Percentiles rank a stretch among this genome's conserved stretches.
Conservation (phyloP, 2,797 vertebrate genomes). For the Coilia nasus region DNA sequence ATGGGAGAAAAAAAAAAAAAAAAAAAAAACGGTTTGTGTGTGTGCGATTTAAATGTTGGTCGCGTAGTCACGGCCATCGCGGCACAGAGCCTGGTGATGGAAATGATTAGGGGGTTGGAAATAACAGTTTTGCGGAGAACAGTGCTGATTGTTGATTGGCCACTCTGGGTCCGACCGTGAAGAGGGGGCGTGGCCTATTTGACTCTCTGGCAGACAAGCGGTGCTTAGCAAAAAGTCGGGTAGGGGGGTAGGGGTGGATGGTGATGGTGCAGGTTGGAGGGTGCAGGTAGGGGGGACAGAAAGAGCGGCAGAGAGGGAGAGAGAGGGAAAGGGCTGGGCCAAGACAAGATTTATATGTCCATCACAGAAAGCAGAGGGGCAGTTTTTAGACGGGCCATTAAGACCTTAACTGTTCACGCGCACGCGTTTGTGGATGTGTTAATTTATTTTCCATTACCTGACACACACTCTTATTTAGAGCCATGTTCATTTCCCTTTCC, state of each 20-base stretch:
- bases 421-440: not conserved
- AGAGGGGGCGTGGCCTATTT: conserved; percentile 64
- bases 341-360: conserved; percentile 19
- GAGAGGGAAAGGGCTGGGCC: not conserved
- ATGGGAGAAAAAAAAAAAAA: not conserved
- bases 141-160: conserved; percentile 80
- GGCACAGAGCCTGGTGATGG: conserved; percentile 64
- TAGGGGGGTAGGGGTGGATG: not conserved
- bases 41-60: conserved; percentile 70
- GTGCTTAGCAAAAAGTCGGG: conserved; percentile 30
- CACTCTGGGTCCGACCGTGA: conserved; percentile 63
- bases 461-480: too few species aligned
- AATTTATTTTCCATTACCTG: not conserved
- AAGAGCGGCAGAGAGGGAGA: not conserved
- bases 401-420: not conserved
- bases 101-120: conserved; percentile 80
- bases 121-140: conserved; percentile 76
- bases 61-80: conserved; percentile 66
- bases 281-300: not conserved
- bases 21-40: conserved; percentile 47
- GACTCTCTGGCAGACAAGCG: conserved; percentile 54
- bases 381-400: not conserved
- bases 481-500: too few species aligned
- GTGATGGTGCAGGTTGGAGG: too few species aligned
- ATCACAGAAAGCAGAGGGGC: conserved; percentile 55